A percentile compares a stretch with the other conserved stretches of the same genome.
phyloP scores from a whole-genome alignment of 2,888 invertebrate genomes.

The Malacosoma neustria region DNA sequence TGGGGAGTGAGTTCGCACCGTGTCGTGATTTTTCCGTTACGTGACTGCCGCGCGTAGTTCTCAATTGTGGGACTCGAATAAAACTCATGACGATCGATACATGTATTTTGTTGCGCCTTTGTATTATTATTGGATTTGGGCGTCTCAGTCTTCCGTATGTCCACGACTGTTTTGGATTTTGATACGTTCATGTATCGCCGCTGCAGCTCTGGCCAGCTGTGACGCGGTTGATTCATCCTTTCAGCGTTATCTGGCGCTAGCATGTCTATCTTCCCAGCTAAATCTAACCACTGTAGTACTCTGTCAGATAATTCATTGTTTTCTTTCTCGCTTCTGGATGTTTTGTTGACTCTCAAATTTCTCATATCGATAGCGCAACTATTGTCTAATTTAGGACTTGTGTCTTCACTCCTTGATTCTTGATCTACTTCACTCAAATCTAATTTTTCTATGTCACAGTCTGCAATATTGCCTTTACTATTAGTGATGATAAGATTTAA shows the following conservation, averaged over 20 bases:
- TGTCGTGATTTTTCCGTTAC: conserved; percentile 52
- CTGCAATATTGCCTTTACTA: conserved; percentile 18
- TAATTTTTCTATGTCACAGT: conserved; percentile 37
- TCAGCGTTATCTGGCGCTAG: conserved; percentile 45
- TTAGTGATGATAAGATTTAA: conserved; percentile 47
- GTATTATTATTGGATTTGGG: conserved; percentile 38
- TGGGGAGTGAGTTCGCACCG: conserved; percentile 32
- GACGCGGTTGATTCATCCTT: conserved; percentile 52
- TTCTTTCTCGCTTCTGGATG: conserved; percentile 45
- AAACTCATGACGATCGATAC: conserved; percentile 61
- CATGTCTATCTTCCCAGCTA: conserved; percentile 77
- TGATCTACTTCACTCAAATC: conserved; percentile 42
- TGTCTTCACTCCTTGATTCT: conserved; percentile 41
- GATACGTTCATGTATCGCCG: conserved; percentile 33
- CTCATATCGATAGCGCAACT: conserved; percentile 43
- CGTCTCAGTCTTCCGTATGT: conserved; percentile 36
- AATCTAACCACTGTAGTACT: conserved; percentile 86
- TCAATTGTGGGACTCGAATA: conserved; percentile 58
- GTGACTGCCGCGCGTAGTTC: conserved; percentile 69
- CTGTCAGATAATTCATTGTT: conserved; percentile 77
- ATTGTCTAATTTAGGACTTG: conserved; percentile 27
- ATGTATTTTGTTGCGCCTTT: conserved; percentile 41
- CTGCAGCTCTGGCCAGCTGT: conserved; percentile 62
- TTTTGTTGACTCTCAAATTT: conserved; percentile 46
- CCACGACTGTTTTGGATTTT: conserved; percentile 53